A percentile compares a stretch with the other conserved stretches of the same genome.
phyloP scores from a whole-genome alignment of 1,140 invertebrate species.

The Drosophila novamexicana region DNA sequence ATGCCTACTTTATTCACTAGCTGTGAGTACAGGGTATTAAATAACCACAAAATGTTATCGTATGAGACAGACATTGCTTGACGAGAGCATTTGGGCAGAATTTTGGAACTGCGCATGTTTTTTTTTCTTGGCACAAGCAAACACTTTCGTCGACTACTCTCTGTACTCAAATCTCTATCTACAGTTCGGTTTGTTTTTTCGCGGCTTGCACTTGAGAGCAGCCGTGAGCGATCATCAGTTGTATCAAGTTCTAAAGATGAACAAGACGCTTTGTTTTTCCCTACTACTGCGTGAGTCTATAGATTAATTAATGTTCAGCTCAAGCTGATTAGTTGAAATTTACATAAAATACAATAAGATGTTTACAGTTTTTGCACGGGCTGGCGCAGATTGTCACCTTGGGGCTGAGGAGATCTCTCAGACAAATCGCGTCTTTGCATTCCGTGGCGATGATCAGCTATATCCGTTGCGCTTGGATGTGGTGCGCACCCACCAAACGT shows the following conservation, averaged over 20 bases:
- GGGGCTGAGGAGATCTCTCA: background rate
- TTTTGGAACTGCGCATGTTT: background rate
- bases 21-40: too few relatives aligned
- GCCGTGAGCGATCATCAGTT: constrained; percentile 19
- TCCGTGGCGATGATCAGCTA: background rate
- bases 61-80: background rate
- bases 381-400: constrained; percentile 29
- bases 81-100: background rate
- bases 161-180: background rate
- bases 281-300: constrained; percentile 9
- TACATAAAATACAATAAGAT: constrained; percentile 5
- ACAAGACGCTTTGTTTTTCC: background rate
- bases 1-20: too few relatives aligned
- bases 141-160: background rate
- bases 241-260: constrained; percentile 19
- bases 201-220: background rate
- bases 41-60: background rate
- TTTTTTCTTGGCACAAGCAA: background rate
- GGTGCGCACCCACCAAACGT: constrained; percentile 1
- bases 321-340: background rate
- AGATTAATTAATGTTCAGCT: background rate
- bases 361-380: constrained; percentile 11
- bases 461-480: constrained; percentile 13
- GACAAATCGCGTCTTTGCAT: constrained; percentile 36
- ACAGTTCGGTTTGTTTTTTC: background rate